These are phyloP conservation scores for Neoitamus cyanurus DNA, from an alignment of 2,888 invertebrate species.

Conservation along the genomic window DNA sequence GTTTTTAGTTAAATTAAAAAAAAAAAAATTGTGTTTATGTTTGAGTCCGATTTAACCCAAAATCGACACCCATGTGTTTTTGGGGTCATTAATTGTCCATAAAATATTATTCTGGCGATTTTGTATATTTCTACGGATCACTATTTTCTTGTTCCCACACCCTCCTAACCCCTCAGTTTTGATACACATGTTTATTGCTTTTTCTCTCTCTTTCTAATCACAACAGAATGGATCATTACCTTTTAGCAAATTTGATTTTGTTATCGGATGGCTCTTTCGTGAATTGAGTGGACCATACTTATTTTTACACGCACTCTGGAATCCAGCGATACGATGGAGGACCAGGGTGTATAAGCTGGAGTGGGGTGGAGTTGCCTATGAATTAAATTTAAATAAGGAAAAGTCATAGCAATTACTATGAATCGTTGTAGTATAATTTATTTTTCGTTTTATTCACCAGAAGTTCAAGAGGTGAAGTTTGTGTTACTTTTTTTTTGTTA, in stretches of 20 bases:
- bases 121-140: no score
- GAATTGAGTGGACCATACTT: constrained; percentile 91
- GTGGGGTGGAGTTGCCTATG: constrained; percentile 96
- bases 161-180: no score
- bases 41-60: no score
- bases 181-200: neutral
- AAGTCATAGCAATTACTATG: constrained; percentile 37
- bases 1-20: no score
- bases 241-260: constrained; percentile 94
- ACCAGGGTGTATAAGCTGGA: constrained; percentile 89
- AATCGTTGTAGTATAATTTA: neutral
- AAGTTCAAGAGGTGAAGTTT: neutral
- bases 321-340: constrained; percentile 93
- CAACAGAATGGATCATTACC: constrained; percentile 90
- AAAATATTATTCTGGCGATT: no score
- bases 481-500: neutral
- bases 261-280: constrained; percentile 93
- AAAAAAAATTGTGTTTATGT: no score
- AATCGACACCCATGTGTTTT: no score
- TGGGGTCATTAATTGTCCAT: no score
- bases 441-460: neutral
- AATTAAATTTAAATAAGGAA: constrained; percentile 68
- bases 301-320: constrained; percentile 85
- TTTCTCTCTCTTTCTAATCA: constrained; percentile 29
- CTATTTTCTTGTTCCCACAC: no score